Evolutionary conservation across 2,888 invertebrate genomes (phyloP).

Genomic region (Lasiommata megera): DNA sequence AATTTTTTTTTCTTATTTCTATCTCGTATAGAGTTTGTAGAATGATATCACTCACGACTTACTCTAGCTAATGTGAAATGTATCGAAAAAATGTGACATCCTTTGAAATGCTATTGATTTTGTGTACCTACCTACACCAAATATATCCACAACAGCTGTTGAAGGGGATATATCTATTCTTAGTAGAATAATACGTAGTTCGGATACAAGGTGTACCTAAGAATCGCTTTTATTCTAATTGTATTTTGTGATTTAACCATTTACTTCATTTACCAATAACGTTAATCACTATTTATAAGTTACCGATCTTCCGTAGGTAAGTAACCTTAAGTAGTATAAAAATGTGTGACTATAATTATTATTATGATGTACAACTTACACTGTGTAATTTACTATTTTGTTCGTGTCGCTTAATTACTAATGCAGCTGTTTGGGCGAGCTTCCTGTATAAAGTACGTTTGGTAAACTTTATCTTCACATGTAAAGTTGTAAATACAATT

Average conservation of each 20-base stretch:
- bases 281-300: no score
- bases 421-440: constrained; percentile 18
- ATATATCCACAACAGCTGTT: constrained; percentile 1
- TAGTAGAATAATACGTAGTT: not conserved
- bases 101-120: constrained; percentile 1
- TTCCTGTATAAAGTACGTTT: constrained; percentile 10
- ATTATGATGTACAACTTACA: not conserved
- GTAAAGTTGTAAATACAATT: constrained; percentile 23
- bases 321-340: not conserved
- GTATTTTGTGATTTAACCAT: no score
- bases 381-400: not conserved
- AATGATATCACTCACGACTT: not conserved
- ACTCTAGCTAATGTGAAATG: constrained; percentile 10
- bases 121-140: not conserved
- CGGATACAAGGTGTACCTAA: not conserved
- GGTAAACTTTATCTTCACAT: constrained; percentile 3
- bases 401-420: constrained; percentile 4
- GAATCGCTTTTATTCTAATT: no score
- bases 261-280: no score
- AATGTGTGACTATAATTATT: not conserved
- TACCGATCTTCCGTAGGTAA: not conserved
- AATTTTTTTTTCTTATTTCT: not conserved
- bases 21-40: not conserved
- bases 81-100: constrained; percentile 13
- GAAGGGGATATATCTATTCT: not conserved